Evolutionary conservation across 2,113 vertebrate species (phyloP).

Genomic region (Nannospalax galili): DNA sequence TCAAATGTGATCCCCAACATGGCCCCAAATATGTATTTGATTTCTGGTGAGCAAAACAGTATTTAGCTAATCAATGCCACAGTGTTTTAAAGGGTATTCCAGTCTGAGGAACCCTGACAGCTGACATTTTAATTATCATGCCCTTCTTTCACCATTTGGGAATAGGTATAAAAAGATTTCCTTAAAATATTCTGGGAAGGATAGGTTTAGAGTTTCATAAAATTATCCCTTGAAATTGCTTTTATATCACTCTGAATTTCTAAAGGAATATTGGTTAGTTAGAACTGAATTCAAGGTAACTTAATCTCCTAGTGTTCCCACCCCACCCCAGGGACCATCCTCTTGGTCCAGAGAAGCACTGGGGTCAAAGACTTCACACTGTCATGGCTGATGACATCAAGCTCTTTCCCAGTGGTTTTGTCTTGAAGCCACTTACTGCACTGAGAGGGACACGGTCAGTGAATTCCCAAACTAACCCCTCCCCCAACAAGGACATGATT

Average conservation of each 20-base stretch:
- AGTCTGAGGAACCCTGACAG: neutral
- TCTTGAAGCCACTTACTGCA: neutral
- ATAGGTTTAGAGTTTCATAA: neutral
- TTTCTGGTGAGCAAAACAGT: neutral
- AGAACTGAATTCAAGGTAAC: constrained; percentile 33
- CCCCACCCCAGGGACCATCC: neutral
- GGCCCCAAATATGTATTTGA: neutral
- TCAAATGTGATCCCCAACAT: neutral
- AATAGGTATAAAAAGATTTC: constrained; percentile 55
- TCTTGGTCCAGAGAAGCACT: neutral
- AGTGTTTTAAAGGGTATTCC: neutral
- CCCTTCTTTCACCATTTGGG: constrained; percentile 23
- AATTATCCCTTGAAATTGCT: neutral
- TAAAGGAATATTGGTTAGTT: neutral
- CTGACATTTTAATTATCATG: neutral
- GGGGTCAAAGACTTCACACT: neutral
- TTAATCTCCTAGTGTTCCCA: fast-evolving
- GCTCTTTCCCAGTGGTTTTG: neutral
- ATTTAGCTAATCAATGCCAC: neutral
- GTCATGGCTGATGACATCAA: neutral
- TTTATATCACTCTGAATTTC: constrained; percentile 45
- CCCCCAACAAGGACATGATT: constrained; percentile 15
- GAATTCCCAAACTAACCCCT: neutral
- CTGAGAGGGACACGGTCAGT: neutral
- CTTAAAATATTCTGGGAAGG: constrained; percentile 49